Evolutionary conservation across 2,797 vertebrate species (phyloP).

Genomic region (Danio tinwini): DNA sequence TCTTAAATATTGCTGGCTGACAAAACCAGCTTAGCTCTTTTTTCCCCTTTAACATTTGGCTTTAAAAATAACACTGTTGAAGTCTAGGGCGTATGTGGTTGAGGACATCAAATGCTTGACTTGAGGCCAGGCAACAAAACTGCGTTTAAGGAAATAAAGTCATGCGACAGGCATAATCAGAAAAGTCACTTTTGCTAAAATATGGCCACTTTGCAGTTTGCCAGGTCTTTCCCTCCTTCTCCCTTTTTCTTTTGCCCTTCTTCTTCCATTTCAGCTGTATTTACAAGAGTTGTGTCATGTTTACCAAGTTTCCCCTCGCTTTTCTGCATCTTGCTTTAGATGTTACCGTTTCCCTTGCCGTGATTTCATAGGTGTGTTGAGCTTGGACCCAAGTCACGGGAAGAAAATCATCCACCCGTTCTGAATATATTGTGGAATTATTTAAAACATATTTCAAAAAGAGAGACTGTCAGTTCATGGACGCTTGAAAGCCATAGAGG

Average conservation of each 20-base stretch:
- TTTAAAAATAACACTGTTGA: conserved; percentile 70
- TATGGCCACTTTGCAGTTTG: conserved; percentile 55
- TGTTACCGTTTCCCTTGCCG: conserved; percentile 71
- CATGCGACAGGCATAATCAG: conserved; percentile 66
- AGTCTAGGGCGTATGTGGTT: conserved; percentile 68
- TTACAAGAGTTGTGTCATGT: conserved; percentile 75
- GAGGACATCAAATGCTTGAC: conserved; percentile 71
- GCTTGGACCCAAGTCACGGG: conserved; percentile 74
- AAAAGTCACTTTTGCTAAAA: conserved; percentile 67
- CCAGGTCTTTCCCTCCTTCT: conserved; percentile 49
- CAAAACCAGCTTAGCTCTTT: conserved; percentile 49
- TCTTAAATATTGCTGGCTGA: conserved; percentile 60
- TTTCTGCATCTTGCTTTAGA: conserved; percentile 75
- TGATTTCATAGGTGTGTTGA: conserved; percentile 76
- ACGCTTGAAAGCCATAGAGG: conserved; percentile 53
- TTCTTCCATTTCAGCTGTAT: conserved; percentile 53
- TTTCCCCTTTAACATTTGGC: conserved; percentile 52
- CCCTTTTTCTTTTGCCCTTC: conserved; percentile 43
- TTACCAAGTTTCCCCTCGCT: conserved; percentile 71
- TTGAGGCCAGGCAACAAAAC: conserved; percentile 71
- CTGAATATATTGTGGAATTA: conserved; percentile 78
- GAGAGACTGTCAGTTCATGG: conserved; percentile 70
- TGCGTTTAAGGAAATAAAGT: conserved; percentile 76
- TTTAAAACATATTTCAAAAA: conserved; percentile 72
- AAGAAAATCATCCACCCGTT: conserved; percentile 76